Percentiles rank a stretch among this genome's conserved stretches.
These are phyloP conservation scores for Labeo catla DNA, from an alignment of 2,113 vertebrate genomes.

Conservation along the genomic window DNA sequence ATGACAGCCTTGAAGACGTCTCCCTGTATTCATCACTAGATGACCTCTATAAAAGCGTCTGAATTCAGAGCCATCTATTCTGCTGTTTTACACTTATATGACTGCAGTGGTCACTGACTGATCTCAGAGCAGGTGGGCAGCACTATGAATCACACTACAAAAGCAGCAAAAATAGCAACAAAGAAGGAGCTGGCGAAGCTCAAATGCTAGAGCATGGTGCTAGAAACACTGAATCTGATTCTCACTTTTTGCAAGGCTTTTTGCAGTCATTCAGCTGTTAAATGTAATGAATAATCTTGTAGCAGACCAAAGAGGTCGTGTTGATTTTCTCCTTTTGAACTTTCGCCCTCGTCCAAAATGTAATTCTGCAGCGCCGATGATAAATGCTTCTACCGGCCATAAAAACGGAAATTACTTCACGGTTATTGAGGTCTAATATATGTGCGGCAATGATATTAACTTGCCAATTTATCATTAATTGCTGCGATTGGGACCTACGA, in stretches of 20 bases:
- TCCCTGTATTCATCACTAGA: background rate
- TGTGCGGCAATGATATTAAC: constrained; percentile 41
- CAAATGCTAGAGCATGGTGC: background rate
- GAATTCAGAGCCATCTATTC: background rate
- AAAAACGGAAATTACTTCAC: constrained; percentile 24
- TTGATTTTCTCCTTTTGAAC: constrained; percentile 18
- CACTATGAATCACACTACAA: background rate
- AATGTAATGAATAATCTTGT: background rate
- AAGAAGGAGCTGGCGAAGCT: background rate
- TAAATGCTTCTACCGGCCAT: background rate
- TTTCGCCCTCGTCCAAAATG: background rate
- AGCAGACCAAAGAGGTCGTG: background rate
- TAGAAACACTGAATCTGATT: background rate
- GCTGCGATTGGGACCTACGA: constrained; percentile 1
- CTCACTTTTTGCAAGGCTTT: background rate
- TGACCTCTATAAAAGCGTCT: background rate
- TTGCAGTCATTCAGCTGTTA: background rate
- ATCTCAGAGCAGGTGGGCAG: constrained; percentile 20
- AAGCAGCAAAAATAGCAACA: constrained; percentile 21
- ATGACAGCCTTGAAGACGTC: background rate
- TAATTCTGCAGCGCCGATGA: background rate
- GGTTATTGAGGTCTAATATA: constrained; percentile 35
- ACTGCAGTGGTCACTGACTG: background rate
- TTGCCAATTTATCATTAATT: constrained; percentile 12
- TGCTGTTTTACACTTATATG: background rate